Percentiles rank a stretch among this genome's conserved stretches.
Evolutionary conservation across 2,797 vertebrate species (phyloP).

Genomic region (Arnoldichthys spilopterus): DNA sequence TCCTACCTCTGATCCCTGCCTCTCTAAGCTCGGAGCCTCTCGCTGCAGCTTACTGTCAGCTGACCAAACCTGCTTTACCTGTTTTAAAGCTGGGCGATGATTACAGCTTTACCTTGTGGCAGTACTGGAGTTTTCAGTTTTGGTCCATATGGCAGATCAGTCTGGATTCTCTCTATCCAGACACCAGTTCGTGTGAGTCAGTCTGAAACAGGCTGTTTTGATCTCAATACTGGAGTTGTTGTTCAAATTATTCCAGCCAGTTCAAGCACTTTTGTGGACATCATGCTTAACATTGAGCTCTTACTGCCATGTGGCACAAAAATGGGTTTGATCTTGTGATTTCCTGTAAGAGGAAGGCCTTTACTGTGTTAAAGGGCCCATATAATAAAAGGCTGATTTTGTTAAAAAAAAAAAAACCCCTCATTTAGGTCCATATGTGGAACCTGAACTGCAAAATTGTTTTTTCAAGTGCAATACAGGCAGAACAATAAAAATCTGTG

Average conservation of each 20-base stretch:
- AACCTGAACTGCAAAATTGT: too few species aligned
- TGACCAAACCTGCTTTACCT: background rate
- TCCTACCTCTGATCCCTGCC: background rate
- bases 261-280: background rate
- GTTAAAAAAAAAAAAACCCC: too few species aligned
- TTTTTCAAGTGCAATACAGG: too few species aligned
- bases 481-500: too few species aligned
- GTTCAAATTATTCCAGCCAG: background rate
- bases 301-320: background rate
- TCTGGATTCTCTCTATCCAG: background rate
- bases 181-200: background rate
- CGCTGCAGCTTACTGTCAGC: background rate
- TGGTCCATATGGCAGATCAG: background rate
- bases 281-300: background rate
- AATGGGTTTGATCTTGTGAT: background rate
- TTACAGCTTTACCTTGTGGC: background rate
- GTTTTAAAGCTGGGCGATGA: constrained; percentile 6
- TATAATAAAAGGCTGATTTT: too few species aligned
- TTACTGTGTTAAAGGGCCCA: background rate
- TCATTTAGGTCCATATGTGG: too few species aligned
- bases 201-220: background rate
- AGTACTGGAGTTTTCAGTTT: background rate
- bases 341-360: background rate
- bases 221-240: background rate
- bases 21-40: background rate